Evolutionary conservation across 1,140 invertebrate genomes (phyloP).

Genomic region (Lasaia peninsularis): DNA sequence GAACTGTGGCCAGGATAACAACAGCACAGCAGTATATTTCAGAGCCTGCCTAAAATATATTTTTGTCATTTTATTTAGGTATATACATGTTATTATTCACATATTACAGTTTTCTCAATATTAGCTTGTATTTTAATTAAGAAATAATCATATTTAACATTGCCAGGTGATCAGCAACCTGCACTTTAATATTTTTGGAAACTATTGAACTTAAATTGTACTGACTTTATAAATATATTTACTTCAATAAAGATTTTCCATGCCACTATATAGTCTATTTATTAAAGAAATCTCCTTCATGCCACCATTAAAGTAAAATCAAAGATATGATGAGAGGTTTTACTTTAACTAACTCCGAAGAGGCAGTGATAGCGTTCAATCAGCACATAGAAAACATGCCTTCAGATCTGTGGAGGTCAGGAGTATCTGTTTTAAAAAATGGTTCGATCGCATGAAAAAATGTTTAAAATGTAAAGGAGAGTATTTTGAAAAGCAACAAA

Average conservation of each 20-base stretch:
- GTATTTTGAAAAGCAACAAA: too few relatives aligned
- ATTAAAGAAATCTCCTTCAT: slow-evolving; percentile 18
- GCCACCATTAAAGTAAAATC: too few relatives aligned
- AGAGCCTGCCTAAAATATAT: slow-evolving; percentile 77
- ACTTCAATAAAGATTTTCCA: slow-evolving; percentile 79
- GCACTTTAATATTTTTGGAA: slow-evolving; percentile 80
- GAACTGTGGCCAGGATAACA: slow-evolving; percentile 75
- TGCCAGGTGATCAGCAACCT: slow-evolving; percentile 79
- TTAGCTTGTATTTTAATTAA: slow-evolving; percentile 80
- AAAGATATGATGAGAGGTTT: too few relatives aligned
- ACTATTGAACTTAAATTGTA: slow-evolving; percentile 80
- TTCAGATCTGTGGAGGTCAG: too few relatives aligned
- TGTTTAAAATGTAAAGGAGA: too few relatives aligned
- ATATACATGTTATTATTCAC: slow-evolving; percentile 77
- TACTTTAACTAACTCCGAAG: too few relatives aligned
- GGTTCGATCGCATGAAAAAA: too few relatives aligned
- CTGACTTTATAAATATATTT: slow-evolving; percentile 80
- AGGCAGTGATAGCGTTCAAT: too few relatives aligned
- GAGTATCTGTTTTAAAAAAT: too few relatives aligned
- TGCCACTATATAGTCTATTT: slow-evolving; percentile 59
- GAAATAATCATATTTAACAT: slow-evolving; percentile 80
- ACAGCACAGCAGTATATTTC: slow-evolving; percentile 73
- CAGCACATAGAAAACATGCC: too few relatives aligned
- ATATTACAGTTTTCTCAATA: slow-evolving; percentile 79
- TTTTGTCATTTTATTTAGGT: slow-evolving; percentile 78